Conservation (phyloP, 2,113 vertebrate species). For the Ochotona princeps region DNA sequence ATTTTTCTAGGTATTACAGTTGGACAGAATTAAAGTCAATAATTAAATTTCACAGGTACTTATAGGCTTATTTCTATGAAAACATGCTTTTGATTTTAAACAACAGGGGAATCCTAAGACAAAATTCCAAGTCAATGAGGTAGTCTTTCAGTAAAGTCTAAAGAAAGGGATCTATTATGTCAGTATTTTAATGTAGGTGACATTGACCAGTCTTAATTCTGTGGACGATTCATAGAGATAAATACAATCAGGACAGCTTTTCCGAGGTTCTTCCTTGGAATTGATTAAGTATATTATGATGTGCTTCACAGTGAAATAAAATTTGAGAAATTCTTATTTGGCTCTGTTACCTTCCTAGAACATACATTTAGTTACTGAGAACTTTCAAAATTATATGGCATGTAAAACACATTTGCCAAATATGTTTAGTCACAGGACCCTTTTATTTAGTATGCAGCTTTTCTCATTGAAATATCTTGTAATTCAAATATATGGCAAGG, state of each 20-base stretch:
- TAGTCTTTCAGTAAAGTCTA: background rate
- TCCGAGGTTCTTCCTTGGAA: slow-evolving; percentile 29
- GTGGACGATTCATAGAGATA: background rate
- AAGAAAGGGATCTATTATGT: background rate
- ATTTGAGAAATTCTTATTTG: slow-evolving; percentile 37
- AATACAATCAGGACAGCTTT: background rate
- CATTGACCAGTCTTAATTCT: background rate
- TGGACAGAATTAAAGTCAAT: background rate
- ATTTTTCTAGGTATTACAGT: background rate
- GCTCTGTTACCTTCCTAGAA: background rate
- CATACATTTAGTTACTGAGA: background rate
- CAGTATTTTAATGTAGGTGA: background rate
- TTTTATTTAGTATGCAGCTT: background rate
- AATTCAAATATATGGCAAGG: background rate
- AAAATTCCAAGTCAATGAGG: background rate
- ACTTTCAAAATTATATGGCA: background rate
- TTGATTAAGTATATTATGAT: background rate
- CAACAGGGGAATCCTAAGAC: background rate
- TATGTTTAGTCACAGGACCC: background rate
- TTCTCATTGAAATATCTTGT: background rate
- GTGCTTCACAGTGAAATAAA: background rate
- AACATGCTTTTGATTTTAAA: slow-evolving; percentile 5
- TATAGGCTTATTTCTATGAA: background rate
- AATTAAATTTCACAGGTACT: background rate
- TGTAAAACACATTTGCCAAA: background rate